These are phyloP conservation scores for Sinocyclocheilus rhinocerous DNA, from an alignment of 2,113 vertebrate species.

Conservation along the genomic window DNA sequence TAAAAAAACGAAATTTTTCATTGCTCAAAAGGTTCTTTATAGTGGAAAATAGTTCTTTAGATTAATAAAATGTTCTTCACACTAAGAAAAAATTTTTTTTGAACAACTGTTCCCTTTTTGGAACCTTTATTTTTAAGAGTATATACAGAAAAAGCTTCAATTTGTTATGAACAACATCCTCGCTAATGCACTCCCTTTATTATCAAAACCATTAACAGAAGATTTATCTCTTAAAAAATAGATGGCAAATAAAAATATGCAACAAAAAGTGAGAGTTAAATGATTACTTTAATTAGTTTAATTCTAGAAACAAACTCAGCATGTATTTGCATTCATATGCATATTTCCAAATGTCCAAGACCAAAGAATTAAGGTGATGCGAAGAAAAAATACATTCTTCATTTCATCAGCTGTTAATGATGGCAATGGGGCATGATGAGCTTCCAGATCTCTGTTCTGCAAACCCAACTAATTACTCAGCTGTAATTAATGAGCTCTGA, in stretches of 20 bases:
- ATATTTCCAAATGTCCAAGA: conserved; percentile 10
- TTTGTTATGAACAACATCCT: neutral
- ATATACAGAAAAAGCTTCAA: neutral
- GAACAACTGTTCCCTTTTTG: neutral
- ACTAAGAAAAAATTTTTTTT: too few species aligned
- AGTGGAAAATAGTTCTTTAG: neutral
- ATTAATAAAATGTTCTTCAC: neutral
- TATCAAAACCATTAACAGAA: neutral
- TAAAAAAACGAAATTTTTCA: too few species aligned
- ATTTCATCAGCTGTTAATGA: conserved; percentile 9
- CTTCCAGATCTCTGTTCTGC: neutral
- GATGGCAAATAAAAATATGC: neutral
- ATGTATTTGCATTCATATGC: neutral
- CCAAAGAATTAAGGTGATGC: neutral
- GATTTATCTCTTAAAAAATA: neutral
- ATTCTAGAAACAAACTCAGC: neutral
- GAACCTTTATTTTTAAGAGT: too few species aligned
- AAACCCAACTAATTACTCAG: neutral
- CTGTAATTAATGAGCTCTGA: conserved; percentile 19
- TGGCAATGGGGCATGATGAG: neutral
- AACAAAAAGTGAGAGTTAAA: neutral
- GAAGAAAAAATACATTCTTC: neutral
- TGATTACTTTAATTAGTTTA: neutral
- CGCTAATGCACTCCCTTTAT: neutral
- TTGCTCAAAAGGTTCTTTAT: neutral